phyloP scores from a whole-genome alignment of 2,888 invertebrate species.

The Scotopteryx bipunctaria region DNA sequence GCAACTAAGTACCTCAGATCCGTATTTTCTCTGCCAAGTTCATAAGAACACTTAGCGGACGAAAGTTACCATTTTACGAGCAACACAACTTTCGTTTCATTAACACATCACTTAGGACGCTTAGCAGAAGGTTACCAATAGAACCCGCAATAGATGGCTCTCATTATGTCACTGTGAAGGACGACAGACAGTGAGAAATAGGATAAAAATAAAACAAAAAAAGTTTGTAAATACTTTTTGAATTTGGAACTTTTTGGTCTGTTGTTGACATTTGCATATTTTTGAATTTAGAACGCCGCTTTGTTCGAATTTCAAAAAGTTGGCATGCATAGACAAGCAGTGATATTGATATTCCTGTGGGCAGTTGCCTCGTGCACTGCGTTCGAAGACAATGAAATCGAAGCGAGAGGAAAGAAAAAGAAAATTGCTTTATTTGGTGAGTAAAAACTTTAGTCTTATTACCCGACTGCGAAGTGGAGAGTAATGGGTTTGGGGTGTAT shows the following conservation, averaged over 20 bases:
- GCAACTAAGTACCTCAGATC: constrained; percentile 22
- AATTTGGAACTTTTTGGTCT: background rate
- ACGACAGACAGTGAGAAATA: constrained; percentile 13
- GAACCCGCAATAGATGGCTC: constrained; percentile 21
- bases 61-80: constrained; percentile 37
- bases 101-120: constrained; percentile 39
- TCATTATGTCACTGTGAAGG: constrained; percentile 43
- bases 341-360: constrained; percentile 41
- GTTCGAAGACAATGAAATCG: constrained; percentile 45
- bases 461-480: too few relatives aligned
- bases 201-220: constrained; percentile 4
- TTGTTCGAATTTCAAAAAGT: constrained; percentile 7
- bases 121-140: constrained; percentile 30
- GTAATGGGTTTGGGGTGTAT: too few relatives aligned
- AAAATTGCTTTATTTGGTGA: constrained; percentile 69
- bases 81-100: constrained; percentile 47
- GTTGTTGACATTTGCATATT: background rate
- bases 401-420: constrained; percentile 71
- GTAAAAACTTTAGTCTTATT: constrained; percentile 37
- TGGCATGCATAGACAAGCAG: constrained; percentile 42
- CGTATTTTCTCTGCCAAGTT: constrained; percentile 52
- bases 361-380: constrained; percentile 44
- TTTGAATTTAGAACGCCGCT: constrained; percentile 13
- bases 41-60: constrained; percentile 45
- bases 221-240: background rate